Conservation (phyloP, 2,797 vertebrate genomes). For the Lemur catta region DNA sequence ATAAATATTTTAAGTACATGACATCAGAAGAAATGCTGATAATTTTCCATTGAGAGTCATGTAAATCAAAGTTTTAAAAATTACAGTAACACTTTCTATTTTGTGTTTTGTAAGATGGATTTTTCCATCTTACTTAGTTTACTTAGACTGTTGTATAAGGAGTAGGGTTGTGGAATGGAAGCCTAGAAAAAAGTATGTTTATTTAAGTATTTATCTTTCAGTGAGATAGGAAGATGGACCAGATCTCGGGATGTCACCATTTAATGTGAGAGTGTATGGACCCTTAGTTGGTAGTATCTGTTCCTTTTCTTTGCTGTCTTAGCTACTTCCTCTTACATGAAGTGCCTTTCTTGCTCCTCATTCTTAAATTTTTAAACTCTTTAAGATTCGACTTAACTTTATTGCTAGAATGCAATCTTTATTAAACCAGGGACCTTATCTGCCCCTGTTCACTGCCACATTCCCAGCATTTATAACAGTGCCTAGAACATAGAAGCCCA, state of each 20-base stretch:
- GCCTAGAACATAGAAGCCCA: background rate
- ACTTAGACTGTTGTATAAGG: background rate
- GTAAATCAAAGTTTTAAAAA: background rate
- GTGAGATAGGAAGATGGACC: background rate
- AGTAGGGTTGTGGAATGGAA: background rate
- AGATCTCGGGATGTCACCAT: background rate
- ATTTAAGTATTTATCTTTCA: background rate
- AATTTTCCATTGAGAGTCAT: background rate
- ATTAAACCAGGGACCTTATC: background rate
- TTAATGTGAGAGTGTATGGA: background rate
- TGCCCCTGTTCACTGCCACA: background rate
- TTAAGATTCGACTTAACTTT: background rate
- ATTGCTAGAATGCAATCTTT: background rate
- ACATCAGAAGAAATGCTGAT: background rate
- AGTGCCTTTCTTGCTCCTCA: background rate
- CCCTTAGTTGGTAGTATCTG: background rate
- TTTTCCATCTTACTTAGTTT: constrained; percentile 42
- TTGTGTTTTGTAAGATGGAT: background rate
- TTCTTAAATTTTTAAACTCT: constrained; percentile 15
- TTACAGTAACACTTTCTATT: background rate
- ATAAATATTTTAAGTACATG: background rate
- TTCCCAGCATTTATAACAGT: background rate
- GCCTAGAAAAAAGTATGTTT: background rate
- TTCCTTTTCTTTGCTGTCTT: constrained; percentile 18
- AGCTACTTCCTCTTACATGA: background rate